A percentile compares a stretch with the other conserved stretches of the same genome.
Conservation (phyloP, 2,797 vertebrate species). For the Sparus aurata region DNA sequence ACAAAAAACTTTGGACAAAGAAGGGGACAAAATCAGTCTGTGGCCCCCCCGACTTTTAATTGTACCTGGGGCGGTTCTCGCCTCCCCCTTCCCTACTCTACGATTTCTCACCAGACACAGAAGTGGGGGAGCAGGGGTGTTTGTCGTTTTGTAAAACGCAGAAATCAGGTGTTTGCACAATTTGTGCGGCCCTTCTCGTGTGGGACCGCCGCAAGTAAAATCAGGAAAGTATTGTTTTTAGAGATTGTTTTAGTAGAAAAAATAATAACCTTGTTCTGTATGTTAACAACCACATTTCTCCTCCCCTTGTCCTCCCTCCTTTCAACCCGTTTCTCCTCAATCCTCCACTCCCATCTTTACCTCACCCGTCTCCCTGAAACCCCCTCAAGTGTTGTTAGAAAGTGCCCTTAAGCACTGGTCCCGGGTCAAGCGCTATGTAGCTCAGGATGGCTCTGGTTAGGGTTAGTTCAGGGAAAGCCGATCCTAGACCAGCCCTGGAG, state of each 20-base stretch:
- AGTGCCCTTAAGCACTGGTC: conserved; percentile 88
- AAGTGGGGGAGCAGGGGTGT: conserved; percentile 67
- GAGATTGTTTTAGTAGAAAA: conserved; percentile 85
- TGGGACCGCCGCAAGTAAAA: conserved; percentile 82
- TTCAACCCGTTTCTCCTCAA: conserved; percentile 20
- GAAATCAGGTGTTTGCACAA: conserved; percentile 91
- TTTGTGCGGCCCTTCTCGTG: conserved; percentile 74
- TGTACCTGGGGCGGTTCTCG: conserved; percentile 45
- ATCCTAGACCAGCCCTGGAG: conserved; percentile 87
- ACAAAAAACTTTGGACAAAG: conserved; percentile 70
- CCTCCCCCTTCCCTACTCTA: conserved; percentile 39
- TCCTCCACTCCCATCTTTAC: conserved; percentile 42
- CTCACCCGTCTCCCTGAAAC: conserved; percentile 34
- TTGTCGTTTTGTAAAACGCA: conserved; percentile 83
- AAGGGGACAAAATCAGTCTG: conserved; percentile 68
- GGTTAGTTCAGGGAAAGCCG: conserved; percentile 87
- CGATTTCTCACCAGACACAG: conserved; percentile 71
- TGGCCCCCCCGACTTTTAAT: conserved; percentile 55
- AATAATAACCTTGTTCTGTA: conserved; percentile 81
- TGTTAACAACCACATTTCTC: conserved; percentile 74
- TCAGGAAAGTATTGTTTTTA: conserved; percentile 91
- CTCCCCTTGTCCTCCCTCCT: conserved; percentile 43
- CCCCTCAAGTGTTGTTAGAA: conserved; percentile 84
- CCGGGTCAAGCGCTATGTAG: conserved; percentile 86
- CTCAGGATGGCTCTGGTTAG: conserved; percentile 83